A percentile compares a stretch with the other conserved stretches of the same genome.
These are phyloP conservation scores for Drosophila melanosoma DNA, from an alignment of 2,888 invertebrate species.

Conservation along the genomic window DNA sequence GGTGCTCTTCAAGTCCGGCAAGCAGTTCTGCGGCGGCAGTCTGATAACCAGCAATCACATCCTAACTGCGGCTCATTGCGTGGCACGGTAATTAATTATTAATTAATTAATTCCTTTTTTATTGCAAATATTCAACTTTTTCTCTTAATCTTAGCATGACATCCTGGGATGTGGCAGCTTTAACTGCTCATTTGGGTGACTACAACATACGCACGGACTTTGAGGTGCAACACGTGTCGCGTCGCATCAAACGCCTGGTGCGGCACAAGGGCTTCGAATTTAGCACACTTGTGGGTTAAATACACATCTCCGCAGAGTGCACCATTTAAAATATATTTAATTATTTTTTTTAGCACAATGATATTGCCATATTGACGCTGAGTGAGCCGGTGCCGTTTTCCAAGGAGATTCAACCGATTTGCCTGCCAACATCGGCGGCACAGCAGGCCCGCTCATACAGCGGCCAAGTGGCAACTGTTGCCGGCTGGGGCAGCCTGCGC, in stretches of 20 bases:
- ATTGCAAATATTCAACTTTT: not conserved
- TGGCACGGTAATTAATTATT: conserved; percentile 88
- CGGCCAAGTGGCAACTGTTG: conserved; percentile 91
- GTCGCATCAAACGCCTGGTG: conserved; percentile 93
- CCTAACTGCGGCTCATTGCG: conserved; percentile 94
- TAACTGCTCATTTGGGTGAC: conserved; percentile 93
- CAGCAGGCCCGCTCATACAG: conserved; percentile 87
- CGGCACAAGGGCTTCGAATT: conserved; percentile 93
- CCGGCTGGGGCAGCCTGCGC: conserved; percentile 92
- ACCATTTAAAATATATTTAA: not conserved
- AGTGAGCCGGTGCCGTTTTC: conserved; percentile 91
- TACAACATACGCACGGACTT: conserved; percentile 91
- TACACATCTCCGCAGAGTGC: no score
- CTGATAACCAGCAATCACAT: conserved; percentile 92
- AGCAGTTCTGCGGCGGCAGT: conserved; percentile 95
- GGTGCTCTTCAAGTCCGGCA: conserved; percentile 92
- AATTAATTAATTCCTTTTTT: no score
- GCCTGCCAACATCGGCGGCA: conserved; percentile 87
- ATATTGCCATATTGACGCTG: conserved; percentile 92
- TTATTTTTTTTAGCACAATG: conserved; percentile 88
- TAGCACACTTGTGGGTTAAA: conserved; percentile 89
- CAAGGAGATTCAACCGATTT: conserved; percentile 91
- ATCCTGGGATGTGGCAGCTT: conserved; percentile 93
- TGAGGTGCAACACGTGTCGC: conserved; percentile 91
- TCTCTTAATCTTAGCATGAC: conserved; percentile 88